Percentiles rank a stretch among this genome's conserved stretches.
phyloP scores from a whole-genome alignment of 1,140 invertebrate genomes.

The Trachymyrmex cornetzi region DNA sequence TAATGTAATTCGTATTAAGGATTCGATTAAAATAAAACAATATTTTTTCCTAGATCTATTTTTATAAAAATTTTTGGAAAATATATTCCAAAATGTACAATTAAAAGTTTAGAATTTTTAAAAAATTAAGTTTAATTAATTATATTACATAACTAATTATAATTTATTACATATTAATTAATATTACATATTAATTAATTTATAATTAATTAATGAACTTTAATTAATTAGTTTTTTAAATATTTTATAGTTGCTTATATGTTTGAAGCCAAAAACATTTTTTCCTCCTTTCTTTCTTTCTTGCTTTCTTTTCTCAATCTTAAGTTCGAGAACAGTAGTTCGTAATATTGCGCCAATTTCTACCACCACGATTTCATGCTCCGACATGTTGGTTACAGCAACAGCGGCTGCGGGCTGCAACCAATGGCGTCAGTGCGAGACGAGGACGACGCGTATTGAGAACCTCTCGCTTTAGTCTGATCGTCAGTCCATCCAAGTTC shows the following conservation, averaged over 20 bases:
- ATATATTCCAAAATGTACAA: not conserved
- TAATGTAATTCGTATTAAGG: not conserved
- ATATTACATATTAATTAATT: too few relatives aligned
- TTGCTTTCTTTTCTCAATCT: not conserved
- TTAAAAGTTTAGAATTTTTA: not conserved
- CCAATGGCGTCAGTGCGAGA: conserved; percentile 9
- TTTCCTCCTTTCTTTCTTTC: not conserved
- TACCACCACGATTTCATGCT: not conserved
- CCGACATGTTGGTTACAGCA: not conserved
- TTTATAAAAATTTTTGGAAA: not conserved
- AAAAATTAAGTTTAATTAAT: not conserved
- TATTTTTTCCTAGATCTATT: not conserved
- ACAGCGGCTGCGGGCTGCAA: not conserved
- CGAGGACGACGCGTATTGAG: not conserved
- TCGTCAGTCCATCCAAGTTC: not conserved
- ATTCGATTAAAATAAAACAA: not conserved
- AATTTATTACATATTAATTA: too few relatives aligned
- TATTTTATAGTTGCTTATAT: not conserved
- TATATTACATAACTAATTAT: too few relatives aligned
- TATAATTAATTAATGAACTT: too few relatives aligned
- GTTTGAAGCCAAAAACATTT: not conserved
- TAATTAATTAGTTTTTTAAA: too few relatives aligned
- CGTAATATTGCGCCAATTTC: conserved; percentile 37
- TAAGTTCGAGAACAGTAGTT: not conserved
- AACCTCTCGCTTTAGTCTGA: not conserved